A percentile compares a stretch with the other conserved stretches of the same genome.
Evolutionary conservation across 2,113 vertebrate genomes (phyloP).

Genomic region (Astatotilapia flaviijosephi): DNA sequence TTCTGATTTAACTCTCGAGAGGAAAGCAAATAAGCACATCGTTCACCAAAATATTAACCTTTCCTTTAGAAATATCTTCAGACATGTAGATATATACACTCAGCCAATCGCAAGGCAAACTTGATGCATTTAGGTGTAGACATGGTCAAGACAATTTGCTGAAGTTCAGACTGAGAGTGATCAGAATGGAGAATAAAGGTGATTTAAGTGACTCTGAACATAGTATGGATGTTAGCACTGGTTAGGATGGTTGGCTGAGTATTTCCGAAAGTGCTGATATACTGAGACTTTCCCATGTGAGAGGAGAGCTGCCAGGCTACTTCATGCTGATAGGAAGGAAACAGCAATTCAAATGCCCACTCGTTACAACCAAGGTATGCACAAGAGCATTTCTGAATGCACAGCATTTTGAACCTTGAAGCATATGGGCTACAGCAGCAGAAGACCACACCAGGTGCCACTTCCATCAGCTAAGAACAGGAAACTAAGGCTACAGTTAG

Average conservation of each 20-base stretch:
- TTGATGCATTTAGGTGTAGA: background rate
- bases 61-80: background rate
- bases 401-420: background rate
- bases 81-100: background rate
- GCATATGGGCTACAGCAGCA: background rate
- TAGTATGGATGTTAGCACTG: background rate
- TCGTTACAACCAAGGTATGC: background rate
- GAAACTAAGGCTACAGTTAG: background rate
- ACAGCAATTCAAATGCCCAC: background rate
- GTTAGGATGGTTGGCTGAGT: background rate
- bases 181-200: background rate
- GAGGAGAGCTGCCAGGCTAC: background rate
- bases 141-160: background rate
- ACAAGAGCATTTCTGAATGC: background rate
- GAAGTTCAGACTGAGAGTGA: background rate
- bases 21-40: background rate
- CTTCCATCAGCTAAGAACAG: background rate
- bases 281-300: background rate
- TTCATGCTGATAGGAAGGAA: background rate
- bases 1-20: background rate
- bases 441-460: background rate
- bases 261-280: background rate
- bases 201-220: background rate
- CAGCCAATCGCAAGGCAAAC: background rate
- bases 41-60: background rate